Percentiles rank a stretch among this genome's conserved stretches.
These are phyloP conservation scores for Callyntrura sp. DNA, from an alignment of 2,888 invertebrate genomes.

Conservation along the genomic window DNA sequence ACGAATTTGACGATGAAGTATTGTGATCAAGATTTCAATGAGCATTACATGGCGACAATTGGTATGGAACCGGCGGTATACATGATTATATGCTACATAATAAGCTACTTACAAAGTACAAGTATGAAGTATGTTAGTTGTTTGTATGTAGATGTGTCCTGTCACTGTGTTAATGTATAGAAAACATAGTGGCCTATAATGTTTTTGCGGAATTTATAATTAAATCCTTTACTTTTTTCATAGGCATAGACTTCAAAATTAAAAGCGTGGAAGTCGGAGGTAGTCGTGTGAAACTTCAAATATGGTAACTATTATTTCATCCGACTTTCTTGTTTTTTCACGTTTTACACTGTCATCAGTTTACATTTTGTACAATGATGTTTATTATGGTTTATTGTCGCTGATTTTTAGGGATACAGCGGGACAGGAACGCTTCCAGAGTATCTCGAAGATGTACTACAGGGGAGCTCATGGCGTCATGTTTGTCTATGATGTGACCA, in stretches of 20 bases:
- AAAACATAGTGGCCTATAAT: too few species aligned
- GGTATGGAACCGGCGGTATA: conserved; percentile 40
- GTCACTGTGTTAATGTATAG: too few species aligned
- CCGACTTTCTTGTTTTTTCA: too few species aligned
- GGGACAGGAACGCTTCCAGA: conserved; percentile 79
- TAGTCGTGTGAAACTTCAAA: conserved; percentile 77
- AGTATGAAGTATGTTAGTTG: too few species aligned
- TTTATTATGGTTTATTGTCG: too few species aligned
- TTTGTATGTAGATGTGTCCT: too few species aligned
- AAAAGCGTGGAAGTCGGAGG: conserved; percentile 75
- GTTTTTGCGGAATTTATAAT: too few species aligned
- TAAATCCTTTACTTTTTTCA: not conserved
- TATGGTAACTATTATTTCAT: conserved; percentile 81
- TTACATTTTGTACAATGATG: not conserved
- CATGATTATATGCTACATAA: too few species aligned
- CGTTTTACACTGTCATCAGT: too few species aligned
- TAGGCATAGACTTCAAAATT: conserved; percentile 81
- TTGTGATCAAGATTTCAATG: conserved; percentile 58
- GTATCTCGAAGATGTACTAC: conserved; percentile 77
- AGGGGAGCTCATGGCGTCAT: conserved; percentile 78
- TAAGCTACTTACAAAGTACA: not conserved
- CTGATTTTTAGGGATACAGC: conserved; percentile 81
- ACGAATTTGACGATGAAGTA: conserved; percentile 73
- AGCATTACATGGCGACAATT: conserved; percentile 57
- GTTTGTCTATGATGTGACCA: conserved; percentile 79